Base-by-base conservation (phyloP, 2,797 vertebrate species). In the Lagodon rhomboides region DNA sequence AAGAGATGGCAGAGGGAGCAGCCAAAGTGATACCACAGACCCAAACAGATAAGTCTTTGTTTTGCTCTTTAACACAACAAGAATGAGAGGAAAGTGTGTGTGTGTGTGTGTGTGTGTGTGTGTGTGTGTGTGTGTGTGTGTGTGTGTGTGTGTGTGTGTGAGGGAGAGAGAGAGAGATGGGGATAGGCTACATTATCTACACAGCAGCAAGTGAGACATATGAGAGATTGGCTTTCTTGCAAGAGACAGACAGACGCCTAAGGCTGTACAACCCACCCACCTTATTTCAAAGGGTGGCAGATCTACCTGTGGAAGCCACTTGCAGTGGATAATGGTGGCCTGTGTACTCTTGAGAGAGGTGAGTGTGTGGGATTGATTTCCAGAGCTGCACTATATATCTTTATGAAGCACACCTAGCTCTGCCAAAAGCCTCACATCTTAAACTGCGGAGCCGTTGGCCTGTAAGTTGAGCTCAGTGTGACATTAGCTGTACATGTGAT, bases 231-330 rank as follows among this genome's bases (percentile, higher is more conserved):
- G 90, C 85, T 95, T 95, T 94, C 94, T 91, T 90, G 85, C 86
- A 72, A 88, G 93, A 95, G 94, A 95, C 94, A 94, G 91, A 91
- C 89, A 91, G 94, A 94, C 93, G 94, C 94, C 95, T 85, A 55
- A 76, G 82, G 75, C 76, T 86, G 87, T 85, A 65, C 78, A 89
- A 92, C 85, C 89, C 82, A 88, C 89, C 87, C 86, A 90, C 91
- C 90, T 91, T 75, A 89, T 89, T 94, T 92, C 90, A 92, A 85
- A 91, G 86, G 87, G 89, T 93, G 89, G 89, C 84, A 89, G 73
- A 80, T 85, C 79, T 91, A 91, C 91, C 89, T 85, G 89, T 79
- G 84, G 90, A 93, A 87, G 82, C 23, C 83, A 81, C 88, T 91
- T 85, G 87, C 85, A 87, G 73, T 13, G 47, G 80, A 94, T 93